A percentile compares a stretch with the other conserved stretches of the same genome.
Conservation (phyloP, 2,797 vertebrate species). For the Zenarchopterus dispar region DNA sequence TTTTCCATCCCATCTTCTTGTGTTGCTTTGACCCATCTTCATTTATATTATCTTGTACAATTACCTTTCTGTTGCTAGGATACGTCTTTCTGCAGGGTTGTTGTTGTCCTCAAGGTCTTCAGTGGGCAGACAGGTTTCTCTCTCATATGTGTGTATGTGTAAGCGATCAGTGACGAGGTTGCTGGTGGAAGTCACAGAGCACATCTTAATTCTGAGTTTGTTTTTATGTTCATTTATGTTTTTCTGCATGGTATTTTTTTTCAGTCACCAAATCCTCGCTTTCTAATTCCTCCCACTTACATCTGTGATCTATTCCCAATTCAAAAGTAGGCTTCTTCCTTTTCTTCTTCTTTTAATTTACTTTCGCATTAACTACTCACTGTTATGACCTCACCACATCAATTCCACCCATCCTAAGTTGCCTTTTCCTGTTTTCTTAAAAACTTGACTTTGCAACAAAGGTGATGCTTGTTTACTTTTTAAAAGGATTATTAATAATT, state of each 20-base stretch:
- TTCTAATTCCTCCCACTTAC: neutral
- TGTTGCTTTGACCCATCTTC: conserved; percentile 41
- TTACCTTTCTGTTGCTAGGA: conserved; percentile 74
- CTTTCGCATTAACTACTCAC: too few relatives aligned
- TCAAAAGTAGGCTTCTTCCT: neutral
- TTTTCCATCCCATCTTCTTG: conserved; percentile 37
- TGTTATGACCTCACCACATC: too few relatives aligned
- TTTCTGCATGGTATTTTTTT: neutral
- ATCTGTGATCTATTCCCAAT: too few relatives aligned
- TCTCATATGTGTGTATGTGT: conserved; percentile 40
- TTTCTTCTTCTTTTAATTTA: neutral
- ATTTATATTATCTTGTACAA: conserved; percentile 62
- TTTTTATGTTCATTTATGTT: too few relatives aligned
- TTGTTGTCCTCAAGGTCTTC: conserved; percentile 59
- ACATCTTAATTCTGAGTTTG: conserved; percentile 13
- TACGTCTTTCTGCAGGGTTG: conserved; percentile 29
- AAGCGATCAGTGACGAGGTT: conserved; percentile 40
- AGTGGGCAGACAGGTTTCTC: conserved; percentile 50
- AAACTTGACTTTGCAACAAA: too few relatives aligned
- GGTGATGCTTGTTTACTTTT: too few relatives aligned
- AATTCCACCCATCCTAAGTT: neutral
- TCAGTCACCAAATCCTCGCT: conserved; percentile 1
- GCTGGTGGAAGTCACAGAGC: conserved; percentile 33
- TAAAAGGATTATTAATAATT: too few relatives aligned
- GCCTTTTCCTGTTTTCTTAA: too few relatives aligned